Percentiles rank a stretch among this genome's conserved stretches.
Conservation (phyloP, 2,113 vertebrate genomes). For the Mus pahari region DNA sequence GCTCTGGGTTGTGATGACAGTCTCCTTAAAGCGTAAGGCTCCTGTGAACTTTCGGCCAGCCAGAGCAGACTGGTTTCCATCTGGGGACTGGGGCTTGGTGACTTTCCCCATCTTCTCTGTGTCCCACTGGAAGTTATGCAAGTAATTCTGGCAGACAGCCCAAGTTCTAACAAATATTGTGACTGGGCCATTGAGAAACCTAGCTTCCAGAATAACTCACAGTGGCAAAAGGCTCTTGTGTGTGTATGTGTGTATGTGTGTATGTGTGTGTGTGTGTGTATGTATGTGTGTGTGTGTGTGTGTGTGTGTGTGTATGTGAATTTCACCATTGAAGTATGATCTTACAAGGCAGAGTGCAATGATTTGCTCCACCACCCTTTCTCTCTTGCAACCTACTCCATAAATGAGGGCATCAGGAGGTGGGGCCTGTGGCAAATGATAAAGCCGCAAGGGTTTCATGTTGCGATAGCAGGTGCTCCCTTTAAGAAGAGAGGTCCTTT, state of each 20-base stretch:
- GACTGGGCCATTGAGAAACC: not conserved
- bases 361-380: not conserved
- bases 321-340: not conserved
- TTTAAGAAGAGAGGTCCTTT: not conserved
- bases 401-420: no score
- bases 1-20: no score
- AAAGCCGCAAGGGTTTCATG: not conserved
- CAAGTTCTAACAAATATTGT: not conserved
- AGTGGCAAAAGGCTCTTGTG: not conserved
- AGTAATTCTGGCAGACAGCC: not conserved
- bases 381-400: not conserved
- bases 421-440: no score
- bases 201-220: not conserved
- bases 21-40: not conserved
- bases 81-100: rapidly evolving
- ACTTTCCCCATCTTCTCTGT: not conserved
- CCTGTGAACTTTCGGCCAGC: rapidly evolving
- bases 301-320: not conserved
- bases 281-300: not conserved
- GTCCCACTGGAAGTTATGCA: not conserved
- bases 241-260: not conserved
- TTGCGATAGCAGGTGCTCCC: no score
- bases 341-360: not conserved
- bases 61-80: not conserved
- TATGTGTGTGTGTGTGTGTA: not conserved